Evolutionary conservation across 2,888 invertebrate genomes (phyloP).

Genomic region (Crossocerus cetratus): DNA sequence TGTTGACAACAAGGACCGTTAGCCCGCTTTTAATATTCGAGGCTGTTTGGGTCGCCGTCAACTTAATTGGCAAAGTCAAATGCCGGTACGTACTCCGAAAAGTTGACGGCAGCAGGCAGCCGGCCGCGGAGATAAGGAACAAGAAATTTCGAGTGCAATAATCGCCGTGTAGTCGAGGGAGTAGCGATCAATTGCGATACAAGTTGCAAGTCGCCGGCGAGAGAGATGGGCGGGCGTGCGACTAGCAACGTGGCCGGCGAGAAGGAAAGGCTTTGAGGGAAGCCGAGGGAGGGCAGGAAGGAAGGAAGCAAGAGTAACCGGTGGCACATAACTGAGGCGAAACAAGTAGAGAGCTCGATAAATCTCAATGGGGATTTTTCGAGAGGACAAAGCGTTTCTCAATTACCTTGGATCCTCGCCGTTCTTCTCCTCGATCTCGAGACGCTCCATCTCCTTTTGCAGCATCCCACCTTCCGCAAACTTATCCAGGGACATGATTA

Average conservation of each 20-base stretch:
- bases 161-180: too few species aligned
- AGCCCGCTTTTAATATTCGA: slow-evolving; percentile 20
- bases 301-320: neutral
- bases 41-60: slow-evolving; percentile 13
- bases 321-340: neutral
- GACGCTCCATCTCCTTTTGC: slow-evolving; percentile 74
- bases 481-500: slow-evolving; percentile 73
- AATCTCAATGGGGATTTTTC: neutral
- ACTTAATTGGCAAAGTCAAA: neutral
- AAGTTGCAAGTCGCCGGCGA: neutral
- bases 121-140: neutral
- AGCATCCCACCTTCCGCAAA: slow-evolving; percentile 69
- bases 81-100: neutral
- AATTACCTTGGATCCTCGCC: slow-evolving; percentile 72
- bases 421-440: slow-evolving; percentile 75
- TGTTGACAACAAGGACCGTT: slow-evolving; percentile 42
- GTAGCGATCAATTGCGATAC: neutral
- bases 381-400: too few species aligned
- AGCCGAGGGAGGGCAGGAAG: neutral
- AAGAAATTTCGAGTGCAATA: neutral
- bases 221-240: neutral
- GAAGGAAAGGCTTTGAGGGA: neutral
- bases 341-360: neutral
- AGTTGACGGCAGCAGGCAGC: neutral
- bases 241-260: neutral